These are phyloP conservation scores for Spheniscus humboldti DNA, from an alignment of 2,797 vertebrate species.

Conservation along the genomic window DNA sequence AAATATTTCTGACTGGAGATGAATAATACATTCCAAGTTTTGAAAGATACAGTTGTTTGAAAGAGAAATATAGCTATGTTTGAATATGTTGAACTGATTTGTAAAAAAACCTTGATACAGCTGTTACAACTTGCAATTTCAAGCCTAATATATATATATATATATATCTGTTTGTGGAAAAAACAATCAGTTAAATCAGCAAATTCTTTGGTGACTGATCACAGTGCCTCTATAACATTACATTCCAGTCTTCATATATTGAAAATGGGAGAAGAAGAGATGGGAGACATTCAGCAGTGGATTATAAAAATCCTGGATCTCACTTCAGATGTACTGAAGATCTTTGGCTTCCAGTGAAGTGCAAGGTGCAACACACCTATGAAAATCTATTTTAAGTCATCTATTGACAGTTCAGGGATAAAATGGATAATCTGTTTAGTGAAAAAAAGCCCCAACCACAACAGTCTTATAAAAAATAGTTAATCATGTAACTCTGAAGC, in stretches of 20 bases:
- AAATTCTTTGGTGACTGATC: background rate
- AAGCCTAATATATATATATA: background rate
- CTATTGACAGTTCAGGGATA: background rate
- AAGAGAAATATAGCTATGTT: background rate
- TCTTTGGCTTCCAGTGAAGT: background rate
- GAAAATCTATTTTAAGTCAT: background rate
- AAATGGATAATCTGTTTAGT: background rate
- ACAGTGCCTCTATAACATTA: background rate
- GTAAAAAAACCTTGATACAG: background rate
- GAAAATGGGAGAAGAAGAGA: background rate
- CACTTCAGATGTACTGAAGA: background rate
- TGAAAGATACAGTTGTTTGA: background rate
- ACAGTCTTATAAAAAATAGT: background rate
- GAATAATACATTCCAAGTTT: background rate
- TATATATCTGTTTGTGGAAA: background rate
- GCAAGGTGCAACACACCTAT: background rate
- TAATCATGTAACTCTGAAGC: background rate
- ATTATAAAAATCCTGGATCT: background rate
- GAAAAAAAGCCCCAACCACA: background rate
- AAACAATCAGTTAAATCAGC: background rate
- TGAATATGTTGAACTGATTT: background rate
- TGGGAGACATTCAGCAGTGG: background rate
- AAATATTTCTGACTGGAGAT: background rate
- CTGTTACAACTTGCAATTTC: background rate
- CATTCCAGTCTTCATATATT: background rate